Percentiles rank a stretch among this genome's conserved stretches.
Conservation (phyloP, 1,140 invertebrate species). For the Holotrichia oblita region DNA sequence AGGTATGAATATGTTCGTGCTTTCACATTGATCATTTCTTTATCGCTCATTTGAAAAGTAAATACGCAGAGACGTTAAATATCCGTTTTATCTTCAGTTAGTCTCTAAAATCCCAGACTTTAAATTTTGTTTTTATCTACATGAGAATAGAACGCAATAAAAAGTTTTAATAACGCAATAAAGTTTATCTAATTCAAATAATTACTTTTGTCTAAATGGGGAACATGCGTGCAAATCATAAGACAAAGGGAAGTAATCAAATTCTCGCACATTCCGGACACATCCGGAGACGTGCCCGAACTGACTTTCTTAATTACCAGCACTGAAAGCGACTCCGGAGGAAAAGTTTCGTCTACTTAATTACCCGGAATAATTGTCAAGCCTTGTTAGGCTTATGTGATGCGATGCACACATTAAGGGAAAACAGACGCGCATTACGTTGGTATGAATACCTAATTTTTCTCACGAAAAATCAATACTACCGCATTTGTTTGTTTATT, state of each 20-base stretch:
- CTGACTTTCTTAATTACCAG: slow-evolving; percentile 59
- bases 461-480: neutral
- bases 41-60: too few relatives aligned
- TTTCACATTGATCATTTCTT: neutral
- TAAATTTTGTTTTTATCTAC: neutral
- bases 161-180: slow-evolving; percentile 31
- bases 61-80: too few relatives aligned
- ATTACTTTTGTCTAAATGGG: slow-evolving; percentile 9
- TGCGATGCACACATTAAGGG: slow-evolving; percentile 40
- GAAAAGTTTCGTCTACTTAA: slow-evolving; percentile 60
- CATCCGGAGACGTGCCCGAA: slow-evolving; percentile 54
- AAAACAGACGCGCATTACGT: neutral
- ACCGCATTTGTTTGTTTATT: neutral
- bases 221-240: slow-evolving; percentile 41
- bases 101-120: neutral
- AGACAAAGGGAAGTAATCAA: slow-evolving; percentile 58
- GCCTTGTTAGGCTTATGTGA: slow-evolving; percentile 59
- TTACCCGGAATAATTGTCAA: slow-evolving; percentile 62
- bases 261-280: slow-evolving; percentile 57
- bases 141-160: neutral
- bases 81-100: neutral
- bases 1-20: neutral
- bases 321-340: slow-evolving; percentile 55
- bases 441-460: slow-evolving; percentile 22
- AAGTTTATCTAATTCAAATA: slow-evolving; percentile 33